These are phyloP conservation scores for Dugesia japonica DNA, from an alignment of 2,888 invertebrate genomes.

Conservation along the genomic window DNA sequence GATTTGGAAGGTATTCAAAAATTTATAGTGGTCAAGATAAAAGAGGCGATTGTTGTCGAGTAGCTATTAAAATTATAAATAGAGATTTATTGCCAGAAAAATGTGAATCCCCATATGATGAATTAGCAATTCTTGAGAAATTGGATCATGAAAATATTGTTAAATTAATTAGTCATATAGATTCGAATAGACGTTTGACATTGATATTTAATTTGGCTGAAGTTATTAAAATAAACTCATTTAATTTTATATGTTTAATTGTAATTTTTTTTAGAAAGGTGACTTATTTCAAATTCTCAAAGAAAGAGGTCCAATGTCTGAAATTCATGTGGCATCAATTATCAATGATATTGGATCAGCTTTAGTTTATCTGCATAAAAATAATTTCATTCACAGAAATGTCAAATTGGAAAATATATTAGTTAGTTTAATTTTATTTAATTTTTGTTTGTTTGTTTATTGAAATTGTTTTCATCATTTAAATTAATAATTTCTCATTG, in stretches of 20 bases:
- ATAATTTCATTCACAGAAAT: not conserved
- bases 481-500: too few species aligned
- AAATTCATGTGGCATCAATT: not conserved
- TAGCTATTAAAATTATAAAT: not conserved
- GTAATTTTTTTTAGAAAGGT: not conserved
- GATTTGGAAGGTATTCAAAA: not conserved
- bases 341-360: not conserved
- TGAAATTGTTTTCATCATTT: too few species aligned
- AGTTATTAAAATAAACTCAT: not conserved
- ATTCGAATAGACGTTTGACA: not conserved
- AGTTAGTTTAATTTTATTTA: not conserved
- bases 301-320: not conserved
- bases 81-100: not conserved
- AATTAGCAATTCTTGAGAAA: not conserved
- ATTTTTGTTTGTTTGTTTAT: too few species aligned
- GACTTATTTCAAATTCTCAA: not conserved
- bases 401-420: not conserved
- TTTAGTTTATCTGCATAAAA: not conserved
- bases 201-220: not conserved
- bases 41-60: not conserved
- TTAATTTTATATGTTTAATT: not conserved
- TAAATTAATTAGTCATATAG: not conserved
- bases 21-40: not conserved
- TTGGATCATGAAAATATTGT: slow-evolving; percentile 1
- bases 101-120: not conserved